Evolutionary conservation across 2,797 vertebrate species (phyloP), one percentile per base, ranked within the genome.

Genomic region (Prunella strophiata): DNA sequence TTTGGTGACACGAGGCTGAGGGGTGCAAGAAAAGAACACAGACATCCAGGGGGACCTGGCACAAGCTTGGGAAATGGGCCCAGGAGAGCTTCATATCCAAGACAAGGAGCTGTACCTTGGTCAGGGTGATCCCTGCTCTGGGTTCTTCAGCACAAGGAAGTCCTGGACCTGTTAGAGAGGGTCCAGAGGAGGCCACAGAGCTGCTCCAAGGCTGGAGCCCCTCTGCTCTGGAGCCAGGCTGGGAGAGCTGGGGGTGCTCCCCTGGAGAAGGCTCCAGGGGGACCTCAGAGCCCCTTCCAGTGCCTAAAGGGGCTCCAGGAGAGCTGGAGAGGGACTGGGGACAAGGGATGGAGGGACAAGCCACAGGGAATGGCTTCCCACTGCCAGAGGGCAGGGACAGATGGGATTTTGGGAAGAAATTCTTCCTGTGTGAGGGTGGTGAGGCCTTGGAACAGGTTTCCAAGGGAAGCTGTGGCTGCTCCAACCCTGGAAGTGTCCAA

Each of bases 381-480:
- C 3, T 57, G 15, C 6, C 38, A 51, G 9, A 50, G 29, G 6
- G 16, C 4, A 51, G 20, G 40, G 9, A 0, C 2, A 0, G 38
- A 4, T 51, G 38, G 50, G 16, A 30, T 51, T 2, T 6, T 26
- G 16, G 25, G 29, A 29, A 51, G 10, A 0, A 77, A 51, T 51
- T 3, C 0, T 14, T 40, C 4, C 4, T 1, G 29, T 58, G 2
- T 7, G 25, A 65, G 20, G n/a, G 17, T 34, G 21, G 1, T 0
- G 9, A 52, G 17, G n/a, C 13, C 6, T 13, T 40, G n/a, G 2
- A 5, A 40, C 29, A 52, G 45, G 20, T 0, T 59, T 3, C 9
- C 11, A 52, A 66, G 29, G 25, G 29, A 11, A 58, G 45, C 25
- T 57, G 21, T 23, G 47, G 26, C n/a, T 84, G 58, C 15, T 16